Evolutionary conservation across 2,113 vertebrate species (phyloP), one percentile per base, ranked within the genome.

Genomic region (Myanophis thanlyinensis): DNA sequence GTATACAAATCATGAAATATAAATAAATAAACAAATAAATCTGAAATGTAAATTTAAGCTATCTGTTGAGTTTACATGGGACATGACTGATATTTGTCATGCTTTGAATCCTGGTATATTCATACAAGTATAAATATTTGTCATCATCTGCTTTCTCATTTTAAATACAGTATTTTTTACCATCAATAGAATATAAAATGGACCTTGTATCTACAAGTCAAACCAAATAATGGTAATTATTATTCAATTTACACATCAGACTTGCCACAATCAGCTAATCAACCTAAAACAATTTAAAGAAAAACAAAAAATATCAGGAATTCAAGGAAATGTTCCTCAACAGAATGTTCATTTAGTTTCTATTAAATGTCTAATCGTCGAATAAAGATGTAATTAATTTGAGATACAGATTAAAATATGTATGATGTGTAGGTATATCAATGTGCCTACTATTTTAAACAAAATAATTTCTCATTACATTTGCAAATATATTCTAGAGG

Each of bases 81-180:
- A 44, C 22, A 25, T 46, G 8, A 2, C 4, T 48, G 46, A 53
- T 1, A 59, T 93, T 90, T 12, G 18, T 87, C 15, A 18, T 62
- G 54, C 1, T 0, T 8, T 3, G 5, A n/a, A 20, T 56, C 2
- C 30, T 0, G 0, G 8, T n/a, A n/a, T 27, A 87, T 93, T 56
- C 1, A 4, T 89, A 87, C 1, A 3, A 11, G 8, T 18, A 2
- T 1, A 4, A 11, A 22, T 56, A 49, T n/a, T 93, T n/a, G 1
- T 40, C 23, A 13, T 40, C 3, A 4, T 73, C 52, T 9, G 2
- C 1, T 94, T 51, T 93, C 92, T 53, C 59, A 44, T 91, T 95
- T 93, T n/a, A 91, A 56, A 4, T 2, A 2, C 59, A 62, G 59
- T 62, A 62, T 62, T 67, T 13, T 0, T 85, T 10, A 30, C 91